Conservation (phyloP, 2,797 vertebrate species). For the Podargus strigoides region DNA sequence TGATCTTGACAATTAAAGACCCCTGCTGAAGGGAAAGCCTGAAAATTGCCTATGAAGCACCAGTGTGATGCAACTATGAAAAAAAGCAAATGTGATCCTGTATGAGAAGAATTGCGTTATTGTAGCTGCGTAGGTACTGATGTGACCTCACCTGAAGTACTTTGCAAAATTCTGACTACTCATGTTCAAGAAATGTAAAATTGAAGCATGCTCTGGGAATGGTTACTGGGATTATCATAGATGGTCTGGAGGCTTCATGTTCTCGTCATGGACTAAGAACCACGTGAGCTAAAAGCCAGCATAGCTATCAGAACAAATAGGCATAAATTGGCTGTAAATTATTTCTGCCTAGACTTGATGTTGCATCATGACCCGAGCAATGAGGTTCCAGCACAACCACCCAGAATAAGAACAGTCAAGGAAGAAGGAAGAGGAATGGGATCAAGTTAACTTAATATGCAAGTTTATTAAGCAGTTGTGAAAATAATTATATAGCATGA, state of each 20-base stretch:
- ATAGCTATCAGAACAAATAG: background rate
- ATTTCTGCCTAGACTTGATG: background rate
- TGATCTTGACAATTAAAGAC: background rate
- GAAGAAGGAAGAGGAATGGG: background rate
- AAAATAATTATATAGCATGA: background rate
- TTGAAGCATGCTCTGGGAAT: background rate
- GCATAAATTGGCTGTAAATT: background rate
- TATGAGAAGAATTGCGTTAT: background rate
- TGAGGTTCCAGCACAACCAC: background rate
- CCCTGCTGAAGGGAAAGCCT: background rate
- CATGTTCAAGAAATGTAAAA: background rate
- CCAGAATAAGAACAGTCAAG: background rate
- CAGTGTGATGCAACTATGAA: background rate
- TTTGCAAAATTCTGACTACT: background rate
- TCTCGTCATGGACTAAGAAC: background rate
- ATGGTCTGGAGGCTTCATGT: background rate
- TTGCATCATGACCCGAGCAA: background rate
- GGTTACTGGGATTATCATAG: background rate
- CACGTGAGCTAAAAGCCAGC: background rate
- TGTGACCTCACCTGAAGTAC: background rate
- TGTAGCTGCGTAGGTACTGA: background rate
- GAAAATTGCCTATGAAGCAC: background rate
- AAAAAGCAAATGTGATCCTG: background rate
- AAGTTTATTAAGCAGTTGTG: background rate
- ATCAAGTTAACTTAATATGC: conserved; percentile 25